These are phyloP conservation scores for Ctenoplectra terminalis DNA, from an alignment of 1,140 invertebrate genomes.

Conservation along the genomic window DNA sequence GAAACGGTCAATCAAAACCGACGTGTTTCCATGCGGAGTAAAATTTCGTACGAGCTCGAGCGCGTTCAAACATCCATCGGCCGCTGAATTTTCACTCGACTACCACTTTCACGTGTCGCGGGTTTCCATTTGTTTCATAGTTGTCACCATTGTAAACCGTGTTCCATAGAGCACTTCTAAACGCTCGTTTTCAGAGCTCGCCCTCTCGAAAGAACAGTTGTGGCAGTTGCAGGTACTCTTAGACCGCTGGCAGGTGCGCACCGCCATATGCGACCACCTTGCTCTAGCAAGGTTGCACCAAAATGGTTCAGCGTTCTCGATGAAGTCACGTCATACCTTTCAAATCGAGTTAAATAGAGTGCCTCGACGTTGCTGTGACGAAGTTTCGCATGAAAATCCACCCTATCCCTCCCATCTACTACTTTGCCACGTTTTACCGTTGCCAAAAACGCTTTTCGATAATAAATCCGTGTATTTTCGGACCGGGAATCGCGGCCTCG, in stretches of 20 bases:
- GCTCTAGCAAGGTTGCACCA: constrained; percentile 67
- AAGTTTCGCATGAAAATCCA: background rate
- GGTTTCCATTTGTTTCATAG: background rate
- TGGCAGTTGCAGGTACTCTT: constrained; percentile 50
- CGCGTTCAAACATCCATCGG: background rate
- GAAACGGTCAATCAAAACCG: background rate
- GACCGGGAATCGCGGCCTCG: background rate
- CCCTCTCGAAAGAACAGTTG: constrained; percentile 43
- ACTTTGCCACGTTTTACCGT: no score
- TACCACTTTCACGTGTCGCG: background rate
- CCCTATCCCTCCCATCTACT: background rate
- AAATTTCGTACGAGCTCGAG: background rate
- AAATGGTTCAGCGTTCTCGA: constrained; percentile 59
- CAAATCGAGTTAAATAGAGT: constrained; percentile 43
- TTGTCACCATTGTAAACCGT: background rate
- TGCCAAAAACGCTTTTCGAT: background rate
- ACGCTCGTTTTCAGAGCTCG: constrained; percentile 6
- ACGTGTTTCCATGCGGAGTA: background rate
- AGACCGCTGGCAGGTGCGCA: constrained; percentile 60
- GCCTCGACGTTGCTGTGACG: background rate
- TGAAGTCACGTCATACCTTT: constrained; percentile 48
- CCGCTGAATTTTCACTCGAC: background rate
- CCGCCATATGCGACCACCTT: constrained; percentile 69
- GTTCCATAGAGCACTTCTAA: constrained; percentile 28
- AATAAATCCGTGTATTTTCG: constrained; percentile 27